A percentile compares a stretch with the other conserved stretches of the same genome.
Conservation (phyloP, 2,888 invertebrate species). For the Leptarthrus brevirostris region DNA sequence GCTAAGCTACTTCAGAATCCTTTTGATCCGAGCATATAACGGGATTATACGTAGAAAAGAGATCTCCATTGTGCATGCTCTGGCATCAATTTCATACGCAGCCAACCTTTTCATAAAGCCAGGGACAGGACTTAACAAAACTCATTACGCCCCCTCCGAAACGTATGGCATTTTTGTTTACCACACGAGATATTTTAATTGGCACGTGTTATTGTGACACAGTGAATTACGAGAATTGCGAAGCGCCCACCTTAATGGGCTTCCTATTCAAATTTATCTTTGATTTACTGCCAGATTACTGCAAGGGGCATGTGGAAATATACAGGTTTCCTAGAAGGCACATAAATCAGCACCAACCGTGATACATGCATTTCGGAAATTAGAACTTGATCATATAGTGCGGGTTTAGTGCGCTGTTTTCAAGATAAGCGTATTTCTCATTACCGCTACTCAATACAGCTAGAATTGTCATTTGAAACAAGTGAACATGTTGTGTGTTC, state of each 20-base stretch:
- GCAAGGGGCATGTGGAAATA: neutral
- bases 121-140: neutral
- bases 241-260: slow-evolving; percentile 42
- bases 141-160: neutral
- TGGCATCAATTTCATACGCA: slow-evolving; percentile 26
- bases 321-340: neutral
- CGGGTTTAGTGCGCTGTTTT: neutral
- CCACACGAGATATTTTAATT: slow-evolving; percentile 44
- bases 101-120: neutral
- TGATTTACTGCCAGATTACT: slow-evolving; percentile 42
- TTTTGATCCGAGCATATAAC: slow-evolving; percentile 20
- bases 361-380: slow-evolving; percentile 38
- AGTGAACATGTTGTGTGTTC: no score
- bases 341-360: slow-evolving; percentile 30
- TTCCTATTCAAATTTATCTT: slow-evolving; percentile 45
- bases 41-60: neutral
- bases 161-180: neutral
- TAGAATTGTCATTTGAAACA: no score
- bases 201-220: slow-evolving; percentile 49
- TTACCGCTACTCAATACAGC: no score
- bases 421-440: no score
- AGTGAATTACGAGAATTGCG: slow-evolving; percentile 43
- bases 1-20: slow-evolving; percentile 8
- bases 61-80: neutral
- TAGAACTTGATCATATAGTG: slow-evolving; percentile 29